Conservation (phyloP, 2,113 vertebrate genomes). For the Camelus bactrianus region DNA sequence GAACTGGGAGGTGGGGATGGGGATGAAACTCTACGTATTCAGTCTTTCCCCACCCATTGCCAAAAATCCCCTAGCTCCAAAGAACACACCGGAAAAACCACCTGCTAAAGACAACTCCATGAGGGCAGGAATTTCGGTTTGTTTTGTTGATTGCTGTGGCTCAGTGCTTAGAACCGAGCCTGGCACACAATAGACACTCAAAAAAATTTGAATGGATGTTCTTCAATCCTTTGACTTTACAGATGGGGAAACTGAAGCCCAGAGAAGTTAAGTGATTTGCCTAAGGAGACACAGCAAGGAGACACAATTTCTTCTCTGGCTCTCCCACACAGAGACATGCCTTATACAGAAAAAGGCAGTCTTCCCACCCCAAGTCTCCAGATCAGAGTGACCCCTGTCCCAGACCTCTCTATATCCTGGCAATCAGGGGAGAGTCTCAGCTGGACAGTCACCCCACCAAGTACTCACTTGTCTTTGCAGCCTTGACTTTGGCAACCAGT, state of each 20-base stretch:
- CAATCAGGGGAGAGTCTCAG: not conserved
- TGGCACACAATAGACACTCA: not conserved
- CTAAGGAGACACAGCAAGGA: not conserved
- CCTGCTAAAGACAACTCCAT: not conserved
- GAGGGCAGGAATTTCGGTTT: not conserved
- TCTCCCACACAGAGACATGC: not conserved
- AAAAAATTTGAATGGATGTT: not conserved
- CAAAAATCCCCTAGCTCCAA: not conserved
- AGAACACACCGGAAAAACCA: not conserved
- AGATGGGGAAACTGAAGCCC: not conserved
- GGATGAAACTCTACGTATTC: not conserved
- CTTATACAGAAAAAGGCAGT: not conserved
- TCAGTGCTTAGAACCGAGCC: not conserved
- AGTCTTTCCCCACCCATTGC: not conserved
- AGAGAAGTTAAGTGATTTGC: conserved; percentile 25
- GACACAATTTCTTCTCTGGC: not conserved
- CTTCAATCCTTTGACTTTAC: not conserved
- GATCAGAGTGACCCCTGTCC: not conserved
- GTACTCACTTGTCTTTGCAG: conserved; percentile 90
- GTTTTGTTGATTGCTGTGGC: not conserved
- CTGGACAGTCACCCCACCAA: not conserved
- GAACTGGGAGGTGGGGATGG: too few relatives aligned
- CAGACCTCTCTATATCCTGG: not conserved
- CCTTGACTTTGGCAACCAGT: conserved; percentile 90
- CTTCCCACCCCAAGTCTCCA: not conserved